These are phyloP conservation scores for Chloromyia formosa DNA, from an alignment of 2,888 invertebrate genomes.

Conservation along the genomic window DNA sequence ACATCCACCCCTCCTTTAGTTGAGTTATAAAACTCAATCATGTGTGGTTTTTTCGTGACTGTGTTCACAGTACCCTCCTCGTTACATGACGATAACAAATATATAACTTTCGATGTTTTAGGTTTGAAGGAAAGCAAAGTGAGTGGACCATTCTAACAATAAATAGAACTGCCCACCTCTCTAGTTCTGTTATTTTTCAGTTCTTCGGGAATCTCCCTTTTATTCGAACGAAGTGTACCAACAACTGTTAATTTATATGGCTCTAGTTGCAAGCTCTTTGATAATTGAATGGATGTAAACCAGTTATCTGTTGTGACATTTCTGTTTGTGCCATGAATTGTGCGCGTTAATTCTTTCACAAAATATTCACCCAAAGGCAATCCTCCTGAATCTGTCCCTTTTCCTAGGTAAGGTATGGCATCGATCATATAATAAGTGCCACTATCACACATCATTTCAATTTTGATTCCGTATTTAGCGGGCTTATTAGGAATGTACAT, in stretches of 20 bases:
- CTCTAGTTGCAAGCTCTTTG: slow-evolving; percentile 44
- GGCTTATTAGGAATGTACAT: slow-evolving; percentile 47
- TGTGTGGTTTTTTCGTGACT: neutral
- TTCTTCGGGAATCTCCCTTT: slow-evolving; percentile 37
- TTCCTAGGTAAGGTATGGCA: neutral
- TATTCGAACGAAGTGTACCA: slow-evolving; percentile 37
- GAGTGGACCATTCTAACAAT: slow-evolving; percentile 33
- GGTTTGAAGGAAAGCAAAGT: slow-evolving; percentile 43
- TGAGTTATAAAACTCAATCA: neutral
- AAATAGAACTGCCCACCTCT: slow-evolving; percentile 45
- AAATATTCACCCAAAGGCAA: slow-evolving; percentile 16
- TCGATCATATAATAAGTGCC: neutral
- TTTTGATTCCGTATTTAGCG: neutral
- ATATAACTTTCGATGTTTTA: neutral
- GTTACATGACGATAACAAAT: neutral
- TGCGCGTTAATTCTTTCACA: neutral
- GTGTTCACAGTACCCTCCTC: slow-evolving; percentile 41
- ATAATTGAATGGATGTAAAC: slow-evolving; percentile 40
- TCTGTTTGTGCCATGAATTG: slow-evolving; percentile 51
- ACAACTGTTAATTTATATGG: slow-evolving; percentile 40
- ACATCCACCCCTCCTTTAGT: no score
- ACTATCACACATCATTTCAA: neutral
- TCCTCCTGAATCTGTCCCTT: neutral
- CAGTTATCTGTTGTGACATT: slow-evolving; percentile 39
- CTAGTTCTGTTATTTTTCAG: slow-evolving; percentile 42